Conservation (phyloP, 2,113 vertebrate genomes). For the Oenanthe melanoleuca region DNA sequence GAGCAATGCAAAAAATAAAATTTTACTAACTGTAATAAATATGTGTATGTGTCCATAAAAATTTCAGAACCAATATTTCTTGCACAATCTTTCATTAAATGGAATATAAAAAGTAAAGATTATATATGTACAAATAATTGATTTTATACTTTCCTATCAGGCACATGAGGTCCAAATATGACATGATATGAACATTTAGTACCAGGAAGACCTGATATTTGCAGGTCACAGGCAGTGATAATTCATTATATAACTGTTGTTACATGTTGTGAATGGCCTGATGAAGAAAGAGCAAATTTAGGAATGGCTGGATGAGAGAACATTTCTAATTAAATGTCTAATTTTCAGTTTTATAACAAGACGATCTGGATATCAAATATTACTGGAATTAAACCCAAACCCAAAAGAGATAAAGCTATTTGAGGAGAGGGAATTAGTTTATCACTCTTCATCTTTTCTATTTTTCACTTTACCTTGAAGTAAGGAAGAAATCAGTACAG, state of each 20-base stretch:
- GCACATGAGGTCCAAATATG: background rate
- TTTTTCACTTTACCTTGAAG: background rate
- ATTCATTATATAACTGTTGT: background rate
- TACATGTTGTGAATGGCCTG: background rate
- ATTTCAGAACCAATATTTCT: background rate
- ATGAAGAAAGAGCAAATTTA: background rate
- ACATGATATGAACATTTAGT: background rate
- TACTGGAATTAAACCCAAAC: accelerated
- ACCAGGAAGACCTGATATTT: background rate
- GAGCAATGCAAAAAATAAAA: background rate
- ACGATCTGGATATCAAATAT: background rate
- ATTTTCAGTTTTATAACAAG: background rate
- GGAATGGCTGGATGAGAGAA: background rate
- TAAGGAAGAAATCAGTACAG: background rate
- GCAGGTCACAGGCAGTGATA: background rate
- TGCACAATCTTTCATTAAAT: background rate
- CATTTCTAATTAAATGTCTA: background rate
- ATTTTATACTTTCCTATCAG: background rate
- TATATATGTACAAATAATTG: background rate
- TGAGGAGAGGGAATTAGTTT: background rate
- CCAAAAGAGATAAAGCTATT: background rate
- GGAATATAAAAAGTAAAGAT: background rate
- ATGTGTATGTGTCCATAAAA: accelerated
- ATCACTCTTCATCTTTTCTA: background rate
- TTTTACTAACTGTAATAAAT: background rate